A percentile compares a stretch with the other conserved stretches of the same genome.
Conservation (phyloP, 2,888 invertebrate genomes). For the Amphipoea lucens region DNA sequence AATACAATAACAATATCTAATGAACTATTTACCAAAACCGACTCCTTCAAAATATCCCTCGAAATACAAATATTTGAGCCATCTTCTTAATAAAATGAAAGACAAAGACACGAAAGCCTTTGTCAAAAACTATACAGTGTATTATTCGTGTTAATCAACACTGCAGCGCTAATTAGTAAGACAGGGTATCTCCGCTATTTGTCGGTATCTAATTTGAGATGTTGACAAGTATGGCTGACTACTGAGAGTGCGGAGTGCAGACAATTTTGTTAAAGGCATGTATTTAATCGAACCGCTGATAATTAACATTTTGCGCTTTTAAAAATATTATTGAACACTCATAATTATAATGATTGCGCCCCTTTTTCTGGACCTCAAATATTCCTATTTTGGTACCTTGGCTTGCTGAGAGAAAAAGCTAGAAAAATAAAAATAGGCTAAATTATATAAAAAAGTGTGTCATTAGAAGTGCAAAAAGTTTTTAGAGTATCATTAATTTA, state of each 20-base stretch:
- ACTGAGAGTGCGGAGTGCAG: conserved; percentile 46
- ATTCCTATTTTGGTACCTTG: not conserved
- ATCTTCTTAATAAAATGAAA: conserved; percentile 25
- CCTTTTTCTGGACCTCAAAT: not conserved
- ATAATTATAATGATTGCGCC: not conserved
- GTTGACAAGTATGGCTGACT: conserved; percentile 66
- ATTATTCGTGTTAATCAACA: conserved; percentile 63
- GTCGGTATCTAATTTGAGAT: conserved; percentile 79
- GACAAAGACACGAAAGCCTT: conserved; percentile 38
- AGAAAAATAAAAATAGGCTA: not conserved
- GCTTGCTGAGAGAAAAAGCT: not conserved
- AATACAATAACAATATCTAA: not conserved
- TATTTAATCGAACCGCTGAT: not conserved
- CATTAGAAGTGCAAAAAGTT: too few species aligned
- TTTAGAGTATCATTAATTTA: too few species aligned
- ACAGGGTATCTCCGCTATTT: conserved; percentile 74
- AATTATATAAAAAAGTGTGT: not conserved
- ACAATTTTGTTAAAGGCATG: not conserved
- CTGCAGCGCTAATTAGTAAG: conserved; percentile 73
- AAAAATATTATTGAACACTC: not conserved
- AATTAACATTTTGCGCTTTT: not conserved
- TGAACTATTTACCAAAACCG: not conserved
- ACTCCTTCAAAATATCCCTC: not conserved
- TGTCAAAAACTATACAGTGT: conserved; percentile 52
- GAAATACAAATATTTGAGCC: conserved; percentile 38